Conservation (phyloP, 2,113 vertebrate genomes). For the Syngnathus typhle region DNA sequence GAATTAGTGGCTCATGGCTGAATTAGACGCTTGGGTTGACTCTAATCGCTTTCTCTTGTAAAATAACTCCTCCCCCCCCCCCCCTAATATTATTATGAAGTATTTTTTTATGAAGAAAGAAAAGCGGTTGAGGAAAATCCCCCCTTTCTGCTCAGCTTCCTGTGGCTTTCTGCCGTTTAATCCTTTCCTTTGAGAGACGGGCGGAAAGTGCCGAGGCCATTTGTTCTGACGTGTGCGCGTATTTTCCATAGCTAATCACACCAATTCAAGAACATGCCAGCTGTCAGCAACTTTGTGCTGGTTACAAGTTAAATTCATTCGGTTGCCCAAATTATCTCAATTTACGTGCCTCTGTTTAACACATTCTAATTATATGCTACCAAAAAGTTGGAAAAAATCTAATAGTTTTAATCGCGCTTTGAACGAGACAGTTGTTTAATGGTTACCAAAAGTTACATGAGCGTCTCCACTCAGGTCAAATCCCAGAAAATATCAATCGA, state of each 20-base stretch:
- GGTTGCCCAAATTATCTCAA: too few relatives aligned
- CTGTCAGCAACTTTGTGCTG: too few relatives aligned
- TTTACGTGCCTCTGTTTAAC: too few relatives aligned
- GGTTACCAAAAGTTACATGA: too few relatives aligned
- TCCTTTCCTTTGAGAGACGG: constrained; percentile 61
- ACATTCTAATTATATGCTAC: too few relatives aligned
- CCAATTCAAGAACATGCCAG: constrained; percentile 25
- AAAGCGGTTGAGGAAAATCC: constrained; percentile 54
- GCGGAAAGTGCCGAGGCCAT: constrained; percentile 59
- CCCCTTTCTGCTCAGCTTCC: constrained; percentile 51
- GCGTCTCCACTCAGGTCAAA: too few relatives aligned
- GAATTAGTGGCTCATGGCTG: constrained; percentile 67
- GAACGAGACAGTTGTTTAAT: too few relatives aligned
- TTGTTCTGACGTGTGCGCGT: constrained; percentile 5
- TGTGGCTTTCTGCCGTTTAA: constrained; percentile 54
- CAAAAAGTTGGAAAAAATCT: too few relatives aligned
- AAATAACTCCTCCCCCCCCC: constrained; percentile 43
- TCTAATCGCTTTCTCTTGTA: constrained; percentile 45
- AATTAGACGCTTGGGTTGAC: constrained; percentile 50
- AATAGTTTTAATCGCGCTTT: too few relatives aligned
- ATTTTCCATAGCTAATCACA: constrained; percentile 62
- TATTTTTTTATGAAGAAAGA: constrained; percentile 5
- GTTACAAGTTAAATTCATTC: too few relatives aligned
- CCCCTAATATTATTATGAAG: constrained; percentile 2
- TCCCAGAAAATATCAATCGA: too few relatives aligned